Evolutionary conservation across 2,113 vertebrate genomes (phyloP).

Genomic region (Paraplagusia blochii): DNA sequence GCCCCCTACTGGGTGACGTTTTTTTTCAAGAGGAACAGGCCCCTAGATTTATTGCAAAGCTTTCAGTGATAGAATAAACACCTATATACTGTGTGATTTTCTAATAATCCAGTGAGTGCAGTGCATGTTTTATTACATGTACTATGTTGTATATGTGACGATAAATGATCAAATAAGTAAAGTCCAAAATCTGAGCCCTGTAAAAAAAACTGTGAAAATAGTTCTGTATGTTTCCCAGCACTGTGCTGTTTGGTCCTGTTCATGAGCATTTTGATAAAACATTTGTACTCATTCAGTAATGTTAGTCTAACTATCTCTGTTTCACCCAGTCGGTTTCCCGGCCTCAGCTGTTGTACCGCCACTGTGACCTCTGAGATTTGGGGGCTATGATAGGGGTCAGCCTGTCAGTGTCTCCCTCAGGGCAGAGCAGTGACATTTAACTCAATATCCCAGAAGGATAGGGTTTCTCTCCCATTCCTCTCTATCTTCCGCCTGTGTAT

Average conservation of each 20-base stretch:
- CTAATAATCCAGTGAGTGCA: too few species aligned
- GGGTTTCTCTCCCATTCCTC: constrained; percentile 57
- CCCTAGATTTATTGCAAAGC: not conserved
- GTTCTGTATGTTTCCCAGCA: too few species aligned
- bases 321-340: constrained; percentile 31
- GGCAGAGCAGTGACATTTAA: constrained; percentile 76
- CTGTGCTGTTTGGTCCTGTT: not conserved
- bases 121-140: not conserved
- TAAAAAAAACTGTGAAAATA: too few species aligned
- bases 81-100: too few species aligned
- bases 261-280: constrained; percentile 12
- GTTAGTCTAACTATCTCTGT: constrained; percentile 31
- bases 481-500: constrained; percentile 56
- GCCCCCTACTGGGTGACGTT: constrained; percentile 8
- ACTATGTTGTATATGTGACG: not conserved
- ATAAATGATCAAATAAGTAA: too few species aligned
- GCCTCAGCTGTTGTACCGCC: constrained; percentile 68
- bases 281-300: constrained; percentile 24
- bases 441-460: constrained; percentile 77
- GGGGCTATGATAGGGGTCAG: constrained; percentile 56
- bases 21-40: not conserved
- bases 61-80: too few species aligned
- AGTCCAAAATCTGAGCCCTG: too few species aligned
- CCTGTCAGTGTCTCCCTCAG: constrained; percentile 75
- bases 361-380: constrained; percentile 66